phyloP scores from a whole-genome alignment of 2,113 vertebrate genomes.

The Girardinichthys multiradiatus region DNA sequence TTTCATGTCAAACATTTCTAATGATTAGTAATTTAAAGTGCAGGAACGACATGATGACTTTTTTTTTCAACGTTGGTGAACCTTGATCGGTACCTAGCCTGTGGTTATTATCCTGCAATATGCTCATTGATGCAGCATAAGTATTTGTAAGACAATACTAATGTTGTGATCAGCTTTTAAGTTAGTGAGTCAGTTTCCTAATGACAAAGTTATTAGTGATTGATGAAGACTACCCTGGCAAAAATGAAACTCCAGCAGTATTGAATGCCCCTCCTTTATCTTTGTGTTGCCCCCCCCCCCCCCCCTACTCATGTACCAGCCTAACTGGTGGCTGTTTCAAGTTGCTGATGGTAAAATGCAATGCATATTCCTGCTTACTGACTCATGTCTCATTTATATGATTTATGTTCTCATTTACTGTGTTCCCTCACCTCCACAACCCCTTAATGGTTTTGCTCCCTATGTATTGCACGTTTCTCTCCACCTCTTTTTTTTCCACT shows the following conservation, averaged over 20 bases:
- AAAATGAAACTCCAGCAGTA: neutral
- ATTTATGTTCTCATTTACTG: conserved; percentile 64
- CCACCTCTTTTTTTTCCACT: conserved; percentile 5
- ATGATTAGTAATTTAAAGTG: no score
- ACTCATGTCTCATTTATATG: conserved; percentile 61
- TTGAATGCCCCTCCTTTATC: neutral
- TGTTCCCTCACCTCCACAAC: conserved; percentile 10
- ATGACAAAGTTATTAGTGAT: no score
- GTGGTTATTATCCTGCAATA: no score
- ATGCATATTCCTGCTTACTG: conserved; percentile 58
- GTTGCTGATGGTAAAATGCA: conserved; percentile 51
- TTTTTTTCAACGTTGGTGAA: no score
- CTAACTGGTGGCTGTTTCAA: conserved; percentile 10
- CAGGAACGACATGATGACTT: no score
- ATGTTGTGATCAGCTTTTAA: no score
- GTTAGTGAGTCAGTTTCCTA: no score
- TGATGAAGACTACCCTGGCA: neutral
- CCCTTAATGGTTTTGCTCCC: conserved; percentile 16
- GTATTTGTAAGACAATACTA: no score
- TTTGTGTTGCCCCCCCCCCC: neutral
- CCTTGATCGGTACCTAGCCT: no score
- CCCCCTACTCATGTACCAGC: neutral
- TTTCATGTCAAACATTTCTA: no score
- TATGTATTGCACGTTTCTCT: conserved; percentile 7
- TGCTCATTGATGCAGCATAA: no score